Evolutionary conservation across 2,113 vertebrate species (phyloP).

Genomic region (Phainopepla nitens): DNA sequence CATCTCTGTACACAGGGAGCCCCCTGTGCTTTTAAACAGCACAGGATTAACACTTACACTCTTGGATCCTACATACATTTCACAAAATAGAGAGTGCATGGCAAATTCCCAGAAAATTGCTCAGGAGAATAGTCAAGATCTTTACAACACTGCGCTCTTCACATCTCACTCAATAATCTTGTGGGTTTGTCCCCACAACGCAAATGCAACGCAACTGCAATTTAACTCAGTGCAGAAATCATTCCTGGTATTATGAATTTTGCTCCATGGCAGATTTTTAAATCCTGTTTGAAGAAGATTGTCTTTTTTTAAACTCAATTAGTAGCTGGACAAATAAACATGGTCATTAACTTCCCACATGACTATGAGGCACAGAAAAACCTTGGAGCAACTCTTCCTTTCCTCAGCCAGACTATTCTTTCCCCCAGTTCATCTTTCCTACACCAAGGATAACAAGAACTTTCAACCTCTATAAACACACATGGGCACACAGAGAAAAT

Average conservation of each 20-base stretch:
- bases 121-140: background rate
- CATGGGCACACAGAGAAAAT: accelerated
- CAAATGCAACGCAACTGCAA: background rate
- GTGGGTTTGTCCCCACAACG: background rate
- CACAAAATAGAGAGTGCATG: background rate
- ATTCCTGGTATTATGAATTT: background rate
- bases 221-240: background rate
- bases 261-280: background rate
- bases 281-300: background rate
- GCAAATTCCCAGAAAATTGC: background rate
- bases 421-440: background rate
- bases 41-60: background rate
- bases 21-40: background rate
- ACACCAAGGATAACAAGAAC: background rate
- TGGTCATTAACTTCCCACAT: background rate
- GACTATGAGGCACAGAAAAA: background rate
- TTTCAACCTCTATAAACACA: background rate
- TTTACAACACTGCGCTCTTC: background rate
- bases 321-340: background rate
- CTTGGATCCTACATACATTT: background rate
- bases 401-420: background rate
- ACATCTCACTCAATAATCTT: background rate
- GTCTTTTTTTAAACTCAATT: background rate
- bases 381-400: background rate
- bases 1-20: background rate